A percentile compares a stretch with the other conserved stretches of the same genome.
Conservation (phyloP, 2,797 vertebrate genomes). For the Dendrocincla tyrannina region DNA sequence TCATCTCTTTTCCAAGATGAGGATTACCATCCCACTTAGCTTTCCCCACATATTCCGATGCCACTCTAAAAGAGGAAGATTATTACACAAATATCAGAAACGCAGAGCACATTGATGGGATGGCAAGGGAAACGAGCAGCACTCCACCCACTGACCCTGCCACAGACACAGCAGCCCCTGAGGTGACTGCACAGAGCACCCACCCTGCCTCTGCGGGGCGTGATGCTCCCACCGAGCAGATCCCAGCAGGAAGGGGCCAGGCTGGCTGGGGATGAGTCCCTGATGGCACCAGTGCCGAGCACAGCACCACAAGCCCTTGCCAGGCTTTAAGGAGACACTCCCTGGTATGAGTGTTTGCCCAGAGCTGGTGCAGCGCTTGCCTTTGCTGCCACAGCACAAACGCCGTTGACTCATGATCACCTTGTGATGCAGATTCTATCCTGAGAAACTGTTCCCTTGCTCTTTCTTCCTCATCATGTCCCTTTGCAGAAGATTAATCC, state of each 20-base stretch:
- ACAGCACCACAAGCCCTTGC: background rate
- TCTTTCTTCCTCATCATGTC: background rate
- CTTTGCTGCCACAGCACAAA: background rate
- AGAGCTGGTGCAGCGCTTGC: background rate
- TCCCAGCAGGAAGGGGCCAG: background rate
- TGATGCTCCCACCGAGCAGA: rapidly evolving
- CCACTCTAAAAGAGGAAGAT: background rate
- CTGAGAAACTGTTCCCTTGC: background rate
- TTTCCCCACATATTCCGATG: background rate
- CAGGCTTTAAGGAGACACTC: background rate
- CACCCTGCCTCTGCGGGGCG: rapidly evolving
- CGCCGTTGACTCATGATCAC: background rate
- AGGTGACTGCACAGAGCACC: rapidly evolving
- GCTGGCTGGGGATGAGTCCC: rapidly evolving
- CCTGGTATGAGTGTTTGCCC: rapidly evolving
- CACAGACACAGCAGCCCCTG: rapidly evolving
- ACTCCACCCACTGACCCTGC: rapidly evolving
- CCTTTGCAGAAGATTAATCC: constrained; percentile 1
- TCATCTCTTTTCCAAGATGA: background rate
- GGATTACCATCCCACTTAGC: background rate
- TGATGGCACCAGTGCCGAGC: rapidly evolving
- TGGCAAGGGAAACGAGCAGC: background rate
- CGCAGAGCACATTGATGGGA: background rate
- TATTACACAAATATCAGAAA: background rate
- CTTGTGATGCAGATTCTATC: background rate